Base-by-base conservation (phyloP, 2,797 vertebrate genomes). In the Chromobotia macracanthus region DNA sequence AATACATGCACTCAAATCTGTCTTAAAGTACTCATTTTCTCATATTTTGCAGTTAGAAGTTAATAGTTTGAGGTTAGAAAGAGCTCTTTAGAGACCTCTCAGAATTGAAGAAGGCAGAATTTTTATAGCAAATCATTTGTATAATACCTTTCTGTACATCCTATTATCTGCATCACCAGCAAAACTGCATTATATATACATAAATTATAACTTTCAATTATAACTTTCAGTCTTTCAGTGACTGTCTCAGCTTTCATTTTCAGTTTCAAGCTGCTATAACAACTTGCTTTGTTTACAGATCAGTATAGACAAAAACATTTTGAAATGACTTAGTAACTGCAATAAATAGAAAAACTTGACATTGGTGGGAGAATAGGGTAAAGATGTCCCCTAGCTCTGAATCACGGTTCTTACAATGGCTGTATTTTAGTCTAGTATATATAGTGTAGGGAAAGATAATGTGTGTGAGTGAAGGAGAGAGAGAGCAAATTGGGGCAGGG, bases 351-450 rank as follows among this genome's bases (percentile, higher is more conserved):
- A 77, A 83, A 50, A 65, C 56, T 38, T 69, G 55, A 51, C 50
- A 64, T 44, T 65, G 63, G 48, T 58, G 12, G 19, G 11, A 48
- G 50, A 79, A 76, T 19, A 67, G 81, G 85, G 81, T 84, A 86
- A 83, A 81, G 64, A 44, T 61, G 55, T 82, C 63, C 65, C 63
- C 58, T 79, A 46, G 10, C 71, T 48, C 55, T 71, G 50, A 50
- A 72, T 80, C 81, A 81, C 56, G 64, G 60, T 60, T 51, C 46
- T 82, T 82, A 84, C 83, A n/a, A n/a, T n/a, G n/a, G n/a, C n/a
- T n/a, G n/a, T n/a, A n/a, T n/a, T n/a, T n/a, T n/a, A n/a, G n/a
- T n/a, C n/a, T n/a, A n/a, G n/a, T n/a, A n/a, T n/a, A n/a, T n/a
- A n/a, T 12, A 70, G 58, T 38, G 23, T 44, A 38, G 19, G n/a